A percentile compares a stretch with the other conserved stretches of the same genome.
phyloP scores from a whole-genome alignment of 2,888 invertebrate species.

The Scaptomyza tumidula region DNA sequence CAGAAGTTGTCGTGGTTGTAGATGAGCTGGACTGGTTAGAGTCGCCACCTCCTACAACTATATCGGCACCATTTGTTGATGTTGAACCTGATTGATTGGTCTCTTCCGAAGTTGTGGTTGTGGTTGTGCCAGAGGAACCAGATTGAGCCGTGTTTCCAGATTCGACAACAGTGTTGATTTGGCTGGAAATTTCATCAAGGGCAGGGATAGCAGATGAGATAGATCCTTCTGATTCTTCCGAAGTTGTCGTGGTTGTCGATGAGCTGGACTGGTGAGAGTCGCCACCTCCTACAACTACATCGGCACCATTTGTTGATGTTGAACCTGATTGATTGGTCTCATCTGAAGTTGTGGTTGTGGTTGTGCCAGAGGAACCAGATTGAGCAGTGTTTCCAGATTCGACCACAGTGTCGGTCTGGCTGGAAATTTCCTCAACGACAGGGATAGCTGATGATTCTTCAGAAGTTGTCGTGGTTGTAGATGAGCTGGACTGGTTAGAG shows the following conservation, averaged over 20 bases:
- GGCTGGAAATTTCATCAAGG: not conserved
- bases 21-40: no score
- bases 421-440: constrained; percentile 3
- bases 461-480: no score
- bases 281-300: not conserved
- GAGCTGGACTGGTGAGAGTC: constrained; percentile 7
- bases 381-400: not conserved
- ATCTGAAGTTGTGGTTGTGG: constrained; percentile 3
- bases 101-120: not conserved
- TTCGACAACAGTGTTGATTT: constrained; percentile 3
- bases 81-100: no score
- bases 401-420: constrained; percentile 8
- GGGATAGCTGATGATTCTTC: not conserved
- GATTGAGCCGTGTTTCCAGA: constrained; percentile 9
- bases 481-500: not conserved
- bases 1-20: no score
- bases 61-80: no score
- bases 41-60: no score
- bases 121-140: constrained; percentile 8
- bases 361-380: not conserved
- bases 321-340: not conserved
- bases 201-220: not conserved
- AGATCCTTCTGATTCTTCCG: no score
- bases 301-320: not conserved
- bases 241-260: not conserved